phyloP scores from a whole-genome alignment of 2,113 vertebrate species.

The Emydura subglobosa region DNA sequence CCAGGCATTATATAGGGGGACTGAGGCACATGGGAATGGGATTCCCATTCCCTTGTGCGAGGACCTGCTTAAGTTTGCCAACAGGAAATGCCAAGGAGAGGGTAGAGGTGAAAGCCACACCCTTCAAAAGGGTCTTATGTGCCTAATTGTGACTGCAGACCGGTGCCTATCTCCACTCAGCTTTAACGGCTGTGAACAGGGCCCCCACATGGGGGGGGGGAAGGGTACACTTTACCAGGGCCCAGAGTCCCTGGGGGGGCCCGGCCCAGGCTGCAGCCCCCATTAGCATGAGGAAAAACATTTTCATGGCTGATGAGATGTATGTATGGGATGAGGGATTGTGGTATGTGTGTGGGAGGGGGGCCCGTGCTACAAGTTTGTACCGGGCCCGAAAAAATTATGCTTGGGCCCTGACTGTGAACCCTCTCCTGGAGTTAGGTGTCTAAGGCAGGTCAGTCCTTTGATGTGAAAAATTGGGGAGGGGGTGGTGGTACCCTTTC shows the following conservation, averaged over 20 bases:
- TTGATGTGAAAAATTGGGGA: neutral
- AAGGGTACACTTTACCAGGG: too few species aligned
- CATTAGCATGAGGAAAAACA: too few species aligned
- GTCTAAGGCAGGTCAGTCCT: neutral
- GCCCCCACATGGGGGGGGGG: too few species aligned
- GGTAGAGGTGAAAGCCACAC: neutral
- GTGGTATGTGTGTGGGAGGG: too few species aligned
- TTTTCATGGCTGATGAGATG: too few species aligned
- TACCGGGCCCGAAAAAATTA: too few species aligned
- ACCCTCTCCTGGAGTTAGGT: neutral
- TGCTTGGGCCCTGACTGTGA: neutral
- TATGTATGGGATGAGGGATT: too few species aligned
- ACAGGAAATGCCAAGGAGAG: neutral
- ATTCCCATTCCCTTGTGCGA: neutral
- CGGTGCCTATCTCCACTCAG: neutral
- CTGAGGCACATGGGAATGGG: neutral
- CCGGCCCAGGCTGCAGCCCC: too few species aligned
- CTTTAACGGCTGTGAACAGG: neutral
- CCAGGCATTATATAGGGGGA: neutral
- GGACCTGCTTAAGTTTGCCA: neutral
- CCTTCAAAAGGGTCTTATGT: neutral
- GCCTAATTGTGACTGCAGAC: neutral
- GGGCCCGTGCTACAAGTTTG: too few species aligned
- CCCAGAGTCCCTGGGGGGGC: too few species aligned
- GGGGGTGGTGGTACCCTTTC: neutral